Conservation (phyloP, 2,888 invertebrate genomes). For the Apocheima hispidaria region DNA sequence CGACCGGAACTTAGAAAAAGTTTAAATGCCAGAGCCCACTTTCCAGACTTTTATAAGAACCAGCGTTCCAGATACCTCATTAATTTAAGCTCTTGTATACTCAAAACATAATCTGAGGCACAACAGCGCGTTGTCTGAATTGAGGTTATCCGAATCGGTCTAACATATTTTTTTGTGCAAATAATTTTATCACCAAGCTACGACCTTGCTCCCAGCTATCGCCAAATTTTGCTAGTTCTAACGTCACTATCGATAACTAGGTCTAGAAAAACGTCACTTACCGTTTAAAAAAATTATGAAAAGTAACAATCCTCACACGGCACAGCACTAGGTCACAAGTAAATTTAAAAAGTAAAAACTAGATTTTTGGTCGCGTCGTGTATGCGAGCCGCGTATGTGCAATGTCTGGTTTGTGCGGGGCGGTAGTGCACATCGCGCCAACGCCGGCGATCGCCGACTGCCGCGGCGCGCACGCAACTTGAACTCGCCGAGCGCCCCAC, state of each 20-base stretch:
- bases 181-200: conserved; percentile 81
- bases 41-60: conserved; percentile 12
- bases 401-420: conserved; percentile 21
- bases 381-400: conserved; percentile 21
- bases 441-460: conserved; percentile 79
- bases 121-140: conserved; percentile 76
- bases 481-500: conserved; percentile 58
- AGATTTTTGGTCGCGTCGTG: conserved; percentile 42
- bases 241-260: conserved; percentile 72
- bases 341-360: conserved; percentile 47
- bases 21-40: conserved; percentile 24
- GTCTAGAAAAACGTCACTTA: conserved; percentile 54
- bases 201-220: conserved; percentile 85
- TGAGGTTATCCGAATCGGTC: conserved; percentile 83
- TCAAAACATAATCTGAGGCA: conserved; percentile 46
- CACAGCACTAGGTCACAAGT: conserved; percentile 63
- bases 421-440: conserved; percentile 31
- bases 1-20: conserved; percentile 22
- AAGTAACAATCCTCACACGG: conserved; percentile 52
- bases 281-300: conserved; percentile 46
- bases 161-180: conserved; percentile 84
- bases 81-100: conserved; percentile 28
- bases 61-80: conserved; percentile 23
- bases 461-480: conserved; percentile 76
- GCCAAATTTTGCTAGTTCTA: conserved; percentile 78